Evolutionary conservation across 2,113 vertebrate species (phyloP).

Genomic region (Barbus barbus): DNA sequence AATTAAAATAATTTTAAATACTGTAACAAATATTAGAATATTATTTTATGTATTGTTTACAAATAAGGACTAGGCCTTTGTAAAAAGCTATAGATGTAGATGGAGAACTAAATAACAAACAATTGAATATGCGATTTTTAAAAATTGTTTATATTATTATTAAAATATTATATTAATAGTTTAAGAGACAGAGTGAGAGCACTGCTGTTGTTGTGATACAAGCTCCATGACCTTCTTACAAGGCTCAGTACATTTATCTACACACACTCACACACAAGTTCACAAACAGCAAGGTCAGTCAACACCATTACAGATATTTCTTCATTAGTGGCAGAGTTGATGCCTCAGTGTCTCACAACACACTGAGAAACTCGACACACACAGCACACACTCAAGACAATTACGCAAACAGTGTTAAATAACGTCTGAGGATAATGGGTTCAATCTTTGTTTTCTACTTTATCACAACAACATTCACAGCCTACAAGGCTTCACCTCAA

Average conservation of each 20-base stretch:
- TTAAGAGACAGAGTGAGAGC: not conserved
- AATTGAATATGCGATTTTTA: too few relatives aligned
- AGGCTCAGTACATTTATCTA: conserved; percentile 54
- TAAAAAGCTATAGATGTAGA: too few relatives aligned
- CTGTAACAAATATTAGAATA: too few relatives aligned
- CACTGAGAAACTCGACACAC: not conserved
- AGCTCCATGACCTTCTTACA: conserved; percentile 53
- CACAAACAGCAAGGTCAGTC: conserved; percentile 54
- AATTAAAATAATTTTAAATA: too few relatives aligned
- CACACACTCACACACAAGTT: not conserved
- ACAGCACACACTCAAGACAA: not conserved
- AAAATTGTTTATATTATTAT: not conserved
- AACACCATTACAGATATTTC: conserved; percentile 46
- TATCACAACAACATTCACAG: conserved; percentile 2
- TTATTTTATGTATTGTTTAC: too few relatives aligned
- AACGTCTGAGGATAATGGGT: not conserved
- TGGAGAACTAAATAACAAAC: too few relatives aligned
- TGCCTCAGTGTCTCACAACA: conserved; percentile 19
- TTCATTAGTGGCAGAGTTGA: conserved; percentile 53
- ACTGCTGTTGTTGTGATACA: conserved; percentile 32
- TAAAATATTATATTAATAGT: not conserved
- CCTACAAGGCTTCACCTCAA: not conserved
- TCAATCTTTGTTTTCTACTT: not conserved
- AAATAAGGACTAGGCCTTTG: too few relatives aligned
- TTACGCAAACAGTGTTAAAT: conserved; percentile 1